Evolutionary conservation across 2,797 vertebrate species (phyloP), one percentile per base, ranked within the genome.

Genomic region (Sebastes vulpes): DNA sequence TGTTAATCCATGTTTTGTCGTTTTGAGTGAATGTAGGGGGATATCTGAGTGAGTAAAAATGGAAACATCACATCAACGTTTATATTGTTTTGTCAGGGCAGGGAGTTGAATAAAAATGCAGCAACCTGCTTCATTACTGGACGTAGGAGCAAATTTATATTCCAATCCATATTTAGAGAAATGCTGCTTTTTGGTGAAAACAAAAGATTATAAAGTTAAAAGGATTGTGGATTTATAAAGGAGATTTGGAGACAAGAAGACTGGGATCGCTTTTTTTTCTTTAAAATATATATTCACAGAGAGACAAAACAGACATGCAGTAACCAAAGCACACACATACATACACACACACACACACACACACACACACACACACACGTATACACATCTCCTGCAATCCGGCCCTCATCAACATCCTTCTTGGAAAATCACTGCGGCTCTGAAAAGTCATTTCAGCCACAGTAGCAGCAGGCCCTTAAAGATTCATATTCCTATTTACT

Each of bases 401-500:
- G 64, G 79, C 79, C 70, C 90, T 96, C 94, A 96, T 96, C 92
- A 95, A 94, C 94, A 93, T 93, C 91, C 93, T 85, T 94, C 94
- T 95, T 89, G 85, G 93, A 95, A 95, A 96, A 96, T 96, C 89
- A 94, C 92, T 89, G 90, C 85, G 5, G 88, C 91, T 94, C 90
- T 91, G 90, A 95, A 94, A 95, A 94, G 93, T 94, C 90, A 94
- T 95, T 95, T 94, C 93, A 94, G 90, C 93, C 89, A 90, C 93
- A 91, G 92, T 92, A 92, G 84, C 94, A 95, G 90, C 88, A 92
- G 90, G 87, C 88, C 88, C 92, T 94, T 94, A 94, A 95, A 94
- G 92, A 95, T 95, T 95, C 93, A 95, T 95, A 95, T 95, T 95
- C 90, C 93, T 93, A 94, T 95, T 95, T 95, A 93, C 92, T 94